Evolutionary conservation across 2,797 vertebrate species (phyloP).

Genomic region (Gadopsis marmoratus): DNA sequence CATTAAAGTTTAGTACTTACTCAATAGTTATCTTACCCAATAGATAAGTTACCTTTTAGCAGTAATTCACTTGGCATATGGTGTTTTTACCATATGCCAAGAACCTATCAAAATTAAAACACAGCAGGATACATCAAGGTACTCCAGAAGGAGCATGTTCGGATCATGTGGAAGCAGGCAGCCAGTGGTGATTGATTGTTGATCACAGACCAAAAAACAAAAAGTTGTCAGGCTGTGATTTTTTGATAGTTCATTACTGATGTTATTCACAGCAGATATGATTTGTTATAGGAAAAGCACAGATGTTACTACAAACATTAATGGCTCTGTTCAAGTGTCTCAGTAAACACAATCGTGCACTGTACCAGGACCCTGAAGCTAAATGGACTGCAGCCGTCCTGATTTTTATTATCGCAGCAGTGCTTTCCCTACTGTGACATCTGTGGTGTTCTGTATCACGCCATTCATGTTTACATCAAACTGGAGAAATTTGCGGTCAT

Average conservation of each 20-base stretch:
- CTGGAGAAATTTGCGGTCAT: not conserved
- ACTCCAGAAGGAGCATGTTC: slow-evolving; percentile 61
- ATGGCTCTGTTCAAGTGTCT: not conserved
- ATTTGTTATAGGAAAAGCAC: not conserved
- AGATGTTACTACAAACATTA: too few species aligned
- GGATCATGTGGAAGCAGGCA: slow-evolving; percentile 25
- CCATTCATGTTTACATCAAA: not conserved
- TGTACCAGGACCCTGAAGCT: not conserved
- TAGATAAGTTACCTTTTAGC: slow-evolving; percentile 8
- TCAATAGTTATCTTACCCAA: not conserved
- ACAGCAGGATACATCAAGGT: slow-evolving; percentile 28
- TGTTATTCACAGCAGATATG: not conserved
- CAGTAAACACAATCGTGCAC: not conserved
- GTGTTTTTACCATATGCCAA: slow-evolving; percentile 31
- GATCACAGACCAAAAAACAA: slow-evolving; percentile 9
- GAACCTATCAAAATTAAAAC: slow-evolving; percentile 14
- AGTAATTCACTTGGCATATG: slow-evolving; percentile 1
- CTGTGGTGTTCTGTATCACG: not conserved
- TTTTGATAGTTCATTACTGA: not conserved
- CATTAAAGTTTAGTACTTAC: slow-evolving; percentile 17
- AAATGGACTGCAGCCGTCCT: not conserved
- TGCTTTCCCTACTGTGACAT: not conserved
- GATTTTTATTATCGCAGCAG: not conserved
- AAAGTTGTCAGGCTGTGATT: not conserved
- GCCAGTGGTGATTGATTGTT: not conserved